A percentile compares a stretch with the other conserved stretches of the same genome.
These are phyloP conservation scores for Carollia perspicillata DNA, from an alignment of 2,113 vertebrate genomes.

Conservation along the genomic window DNA sequence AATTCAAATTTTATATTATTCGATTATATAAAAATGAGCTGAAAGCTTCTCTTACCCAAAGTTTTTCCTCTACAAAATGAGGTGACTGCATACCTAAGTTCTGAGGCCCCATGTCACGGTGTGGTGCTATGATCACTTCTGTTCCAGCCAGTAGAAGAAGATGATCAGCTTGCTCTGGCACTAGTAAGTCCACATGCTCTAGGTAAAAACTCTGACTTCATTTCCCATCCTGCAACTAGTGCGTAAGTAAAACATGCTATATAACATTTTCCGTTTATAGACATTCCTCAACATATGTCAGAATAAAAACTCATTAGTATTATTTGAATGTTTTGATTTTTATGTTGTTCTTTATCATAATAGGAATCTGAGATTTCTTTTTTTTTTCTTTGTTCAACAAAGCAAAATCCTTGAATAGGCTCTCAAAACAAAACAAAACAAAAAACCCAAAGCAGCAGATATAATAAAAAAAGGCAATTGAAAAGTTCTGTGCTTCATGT, in stretches of 20 bases:
- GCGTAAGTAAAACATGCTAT: not conserved
- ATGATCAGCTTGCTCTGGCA: not conserved
- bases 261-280: not conserved
- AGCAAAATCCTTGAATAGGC: constrained; percentile 34
- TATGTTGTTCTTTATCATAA: constrained; percentile 6
- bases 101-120: not conserved
- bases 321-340: constrained; percentile 3
- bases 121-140: not conserved
- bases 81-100: not conserved
- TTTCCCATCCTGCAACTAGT: not conserved
- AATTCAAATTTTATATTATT: not conserved
- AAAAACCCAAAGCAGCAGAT: constrained; percentile 50
- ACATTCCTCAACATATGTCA: not conserved
- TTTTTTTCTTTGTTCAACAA: constrained; percentile 34
- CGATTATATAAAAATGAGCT: not conserved
- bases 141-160: not conserved
- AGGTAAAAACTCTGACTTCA: not conserved
- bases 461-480: constrained; percentile 5
- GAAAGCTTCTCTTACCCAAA: not conserved
- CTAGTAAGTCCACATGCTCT: not conserved
- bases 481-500: constrained; percentile 45
- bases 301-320: no score
- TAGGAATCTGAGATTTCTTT: not conserved
- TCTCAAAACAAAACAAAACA: constrained; percentile 28
- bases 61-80: not conserved